Evolutionary conservation across 2,888 invertebrate species (phyloP).

Genomic region (Mimumesa dahlbomi): DNA sequence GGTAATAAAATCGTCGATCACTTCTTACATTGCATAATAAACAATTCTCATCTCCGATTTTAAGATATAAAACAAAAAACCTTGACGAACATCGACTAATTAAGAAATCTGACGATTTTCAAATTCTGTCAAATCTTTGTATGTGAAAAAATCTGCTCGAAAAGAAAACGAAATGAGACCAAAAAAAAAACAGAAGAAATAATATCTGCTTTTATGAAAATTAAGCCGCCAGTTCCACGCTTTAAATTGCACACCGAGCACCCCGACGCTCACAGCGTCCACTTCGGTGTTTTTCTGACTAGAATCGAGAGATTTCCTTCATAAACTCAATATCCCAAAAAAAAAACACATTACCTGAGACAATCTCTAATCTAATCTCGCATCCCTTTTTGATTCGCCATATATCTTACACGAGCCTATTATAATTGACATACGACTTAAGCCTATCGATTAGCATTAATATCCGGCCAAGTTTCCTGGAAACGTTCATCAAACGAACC

Average conservation of each 20-base stretch:
- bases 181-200: not conserved
- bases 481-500: too few species aligned
- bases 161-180: too few species aligned
- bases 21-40: too few species aligned
- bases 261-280: conserved; percentile 10
- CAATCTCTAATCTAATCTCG: conserved; percentile 1
- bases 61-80: too few species aligned
- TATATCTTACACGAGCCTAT: conserved; percentile 33
- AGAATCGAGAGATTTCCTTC: conserved; percentile 31
- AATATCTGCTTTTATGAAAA: not conserved
- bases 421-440: conserved; percentile 23
- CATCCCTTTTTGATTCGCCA: conserved; percentile 11
- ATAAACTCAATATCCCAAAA: not conserved
- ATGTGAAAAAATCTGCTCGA: too few species aligned
- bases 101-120: too few species aligned
- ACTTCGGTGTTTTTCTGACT: conserved; percentile 28
- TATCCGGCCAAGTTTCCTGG: too few species aligned
- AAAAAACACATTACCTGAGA: too few species aligned
- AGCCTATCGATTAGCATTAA: not conserved
- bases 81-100: too few species aligned
- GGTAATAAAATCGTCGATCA: too few species aligned
- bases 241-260: conserved; percentile 40
- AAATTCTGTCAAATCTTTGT: too few species aligned
- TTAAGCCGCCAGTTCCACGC: not conserved
- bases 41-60: too few species aligned